Evolutionary conservation across 2,888 invertebrate genomes (phyloP).

Genomic region (Pseudococcus jackbeardsleyi): DNA sequence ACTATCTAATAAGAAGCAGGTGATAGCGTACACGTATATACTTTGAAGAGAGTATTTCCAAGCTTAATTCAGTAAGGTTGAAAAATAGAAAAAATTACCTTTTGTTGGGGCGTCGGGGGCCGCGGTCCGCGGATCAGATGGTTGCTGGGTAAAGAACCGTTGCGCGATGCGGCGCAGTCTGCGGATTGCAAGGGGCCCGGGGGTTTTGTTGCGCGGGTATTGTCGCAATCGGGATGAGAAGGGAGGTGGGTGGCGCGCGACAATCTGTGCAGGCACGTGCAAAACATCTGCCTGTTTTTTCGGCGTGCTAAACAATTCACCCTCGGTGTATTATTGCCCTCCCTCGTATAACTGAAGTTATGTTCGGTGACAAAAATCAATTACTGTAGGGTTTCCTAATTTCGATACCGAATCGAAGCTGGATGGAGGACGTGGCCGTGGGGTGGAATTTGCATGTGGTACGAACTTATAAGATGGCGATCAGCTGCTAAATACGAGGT

Average conservation of each 20-base stretch:
- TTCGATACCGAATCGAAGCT: not conserved
- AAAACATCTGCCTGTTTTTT: conserved; percentile 63
- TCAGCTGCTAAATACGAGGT: not conserved
- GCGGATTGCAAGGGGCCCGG: too few relatives aligned
- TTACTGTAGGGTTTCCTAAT: conserved; percentile 62
- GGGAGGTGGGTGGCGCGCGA: conserved; percentile 60
- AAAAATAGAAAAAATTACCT: conserved; percentile 63
- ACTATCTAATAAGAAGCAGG: conserved; percentile 61
- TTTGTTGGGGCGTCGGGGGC: conserved; percentile 50
- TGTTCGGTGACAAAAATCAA: conserved; percentile 63
- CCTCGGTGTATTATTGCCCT: conserved; percentile 60
- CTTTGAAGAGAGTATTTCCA: conserved; percentile 56
- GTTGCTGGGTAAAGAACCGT: conserved; percentile 57
- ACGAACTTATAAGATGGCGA: not conserved
- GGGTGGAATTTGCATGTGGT: conserved; percentile 1
- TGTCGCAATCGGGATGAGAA: conserved; percentile 20
- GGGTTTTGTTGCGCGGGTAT: not conserved
- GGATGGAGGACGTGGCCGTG: not conserved
- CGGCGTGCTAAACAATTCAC: conserved; percentile 62
- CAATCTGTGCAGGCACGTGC: conserved; percentile 65
- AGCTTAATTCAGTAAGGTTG: conserved; percentile 64
- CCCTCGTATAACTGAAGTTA: conserved; percentile 62
- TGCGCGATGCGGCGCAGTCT: conserved; percentile 25
- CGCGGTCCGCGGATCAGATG: conserved; percentile 39
- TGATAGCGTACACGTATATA: conserved; percentile 49